Percentiles rank a stretch among this genome's conserved stretches.
phyloP scores from a whole-genome alignment of 2,888 invertebrate species.

The Meiosimyza platycephala region DNA sequence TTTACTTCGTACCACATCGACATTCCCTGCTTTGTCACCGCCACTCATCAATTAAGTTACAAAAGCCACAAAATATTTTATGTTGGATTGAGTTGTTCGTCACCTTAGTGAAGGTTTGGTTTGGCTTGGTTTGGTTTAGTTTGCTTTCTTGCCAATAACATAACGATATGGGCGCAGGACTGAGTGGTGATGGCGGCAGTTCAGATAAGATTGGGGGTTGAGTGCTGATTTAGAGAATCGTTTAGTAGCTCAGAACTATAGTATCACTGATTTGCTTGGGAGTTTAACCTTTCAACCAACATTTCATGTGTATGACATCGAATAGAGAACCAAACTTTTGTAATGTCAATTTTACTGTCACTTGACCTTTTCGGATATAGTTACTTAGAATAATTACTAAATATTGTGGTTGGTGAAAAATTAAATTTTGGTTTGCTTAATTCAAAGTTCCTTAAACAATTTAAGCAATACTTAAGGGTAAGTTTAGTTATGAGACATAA shows the following conservation, averaged over 20 bases:
- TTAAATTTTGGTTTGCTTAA: conserved; percentile 14
- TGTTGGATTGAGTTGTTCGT: conserved; percentile 25
- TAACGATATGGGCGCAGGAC: too few relatives aligned
- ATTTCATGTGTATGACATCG: not conserved
- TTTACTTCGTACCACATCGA: too few relatives aligned
- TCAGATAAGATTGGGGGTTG: too few relatives aligned
- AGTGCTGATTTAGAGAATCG: too few relatives aligned
- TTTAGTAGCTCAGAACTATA: too few relatives aligned
- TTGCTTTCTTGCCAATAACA: not conserved
- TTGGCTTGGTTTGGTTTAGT: not conserved
- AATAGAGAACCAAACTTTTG: not conserved
- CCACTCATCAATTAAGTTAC: conserved; percentile 20
- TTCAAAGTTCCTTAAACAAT: not conserved
- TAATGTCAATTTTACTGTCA: conserved; percentile 25
- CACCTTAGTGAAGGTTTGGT: not conserved
- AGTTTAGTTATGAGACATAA: too few relatives aligned
- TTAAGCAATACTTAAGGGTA: too few relatives aligned
- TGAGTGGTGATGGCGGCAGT: too few relatives aligned
- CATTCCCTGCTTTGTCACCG: not conserved
- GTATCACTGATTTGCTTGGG: too few relatives aligned
- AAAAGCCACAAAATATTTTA: conserved; percentile 25
- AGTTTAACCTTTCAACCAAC: too few relatives aligned
- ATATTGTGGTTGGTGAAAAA: not conserved
- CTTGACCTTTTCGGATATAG: conserved; percentile 9
- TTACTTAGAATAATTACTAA: not conserved